Base-by-base conservation (phyloP, 2,888 invertebrate genomes). In the Baccha elongata region DNA sequence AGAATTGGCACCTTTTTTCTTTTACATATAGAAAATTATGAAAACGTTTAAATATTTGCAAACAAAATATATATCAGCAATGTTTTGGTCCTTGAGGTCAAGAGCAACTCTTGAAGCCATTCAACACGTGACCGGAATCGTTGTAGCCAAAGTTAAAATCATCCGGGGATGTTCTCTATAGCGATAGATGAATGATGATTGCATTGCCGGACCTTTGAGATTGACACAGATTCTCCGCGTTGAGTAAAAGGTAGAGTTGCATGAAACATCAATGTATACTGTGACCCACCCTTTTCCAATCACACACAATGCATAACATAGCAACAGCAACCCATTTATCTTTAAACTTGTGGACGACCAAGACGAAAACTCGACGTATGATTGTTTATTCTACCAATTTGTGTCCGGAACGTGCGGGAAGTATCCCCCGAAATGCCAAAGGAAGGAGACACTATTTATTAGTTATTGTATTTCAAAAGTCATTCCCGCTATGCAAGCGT, bases 391-490 rank as follows among this genome's bases (percentile, higher is more conserved):
- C 78, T 64, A 64, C 67, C 83, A 83, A 83, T 83, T 83, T 83
- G 76, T 72, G 67, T 29, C 58, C 23, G 68, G 60, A 69, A 72
- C 46, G 72, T 68, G 76, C 32, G 29, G 15, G 50, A 19, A 17
- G 11, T 15, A 32, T 8, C 13, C 52, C 6, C 15, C 29, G 17
- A 40, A 40, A 29, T 46, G 46, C 52, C 60, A 58, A 60, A 78
- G 83, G 83, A 83, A 83, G 83, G 83, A n/a, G n/a, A 83, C 78
- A 83, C 83, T 83, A 83, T 83, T 83, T 83, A 83, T 83, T 83
- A 83, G 83, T 83, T 83, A 78, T 83, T 78, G 83, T 83, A 50
- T 64, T 78, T 68, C 62, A 58, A 68, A 83, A 83, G 83, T 78
- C 83, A 83, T 83, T 83, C 64, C 64, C 50, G 62, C 55, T 37